Percentiles rank a stretch among this genome's conserved stretches.
phyloP scores from a whole-genome alignment of 2,888 invertebrate genomes.

The Leptinotarsa tumamoca region DNA sequence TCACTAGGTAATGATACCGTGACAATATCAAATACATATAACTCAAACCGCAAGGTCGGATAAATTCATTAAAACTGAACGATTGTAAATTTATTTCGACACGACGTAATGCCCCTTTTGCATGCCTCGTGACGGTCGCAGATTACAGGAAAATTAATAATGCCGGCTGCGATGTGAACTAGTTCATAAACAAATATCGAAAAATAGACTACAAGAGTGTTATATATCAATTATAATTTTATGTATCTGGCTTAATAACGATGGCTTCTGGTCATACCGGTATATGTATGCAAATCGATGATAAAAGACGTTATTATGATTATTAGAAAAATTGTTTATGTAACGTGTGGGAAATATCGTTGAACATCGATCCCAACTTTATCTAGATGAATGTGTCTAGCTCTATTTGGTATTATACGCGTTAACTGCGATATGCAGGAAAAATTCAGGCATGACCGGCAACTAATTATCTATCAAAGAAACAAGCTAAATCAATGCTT shows the following conservation, averaged over 20 bases:
- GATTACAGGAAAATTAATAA: slow-evolving; percentile 39
- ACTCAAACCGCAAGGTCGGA: slow-evolving; percentile 32
- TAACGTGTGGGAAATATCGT: slow-evolving; percentile 45
- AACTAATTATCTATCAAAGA: not conserved
- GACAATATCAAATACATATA: slow-evolving; percentile 42
- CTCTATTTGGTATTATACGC: slow-evolving; percentile 12
- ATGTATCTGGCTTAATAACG: slow-evolving; percentile 40
- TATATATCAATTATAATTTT: slow-evolving; percentile 53
- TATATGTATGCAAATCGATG: slow-evolving; percentile 49
- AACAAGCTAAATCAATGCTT: slow-evolving; percentile 10
- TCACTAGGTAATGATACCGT: slow-evolving; percentile 38
- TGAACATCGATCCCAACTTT: slow-evolving; percentile 30
- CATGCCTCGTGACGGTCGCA: slow-evolving; percentile 33
- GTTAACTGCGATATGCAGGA: not conserved
- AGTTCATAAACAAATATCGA: slow-evolving; percentile 48
- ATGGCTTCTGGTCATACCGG: slow-evolving; percentile 49
- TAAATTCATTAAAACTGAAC: slow-evolving; percentile 37
- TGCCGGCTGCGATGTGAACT: slow-evolving; percentile 36
- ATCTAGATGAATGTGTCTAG: slow-evolving; percentile 24
- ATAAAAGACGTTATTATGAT: slow-evolving; percentile 42
- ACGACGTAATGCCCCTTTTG: slow-evolving; percentile 32
- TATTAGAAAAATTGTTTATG: slow-evolving; percentile 47
- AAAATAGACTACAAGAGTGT: slow-evolving; percentile 49
- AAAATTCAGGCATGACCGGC: slow-evolving; percentile 5
- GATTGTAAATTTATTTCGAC: slow-evolving; percentile 32